These are phyloP conservation scores for Notocelia uddmanniana DNA, from an alignment of 2,888 invertebrate genomes.

Conservation along the genomic window DNA sequence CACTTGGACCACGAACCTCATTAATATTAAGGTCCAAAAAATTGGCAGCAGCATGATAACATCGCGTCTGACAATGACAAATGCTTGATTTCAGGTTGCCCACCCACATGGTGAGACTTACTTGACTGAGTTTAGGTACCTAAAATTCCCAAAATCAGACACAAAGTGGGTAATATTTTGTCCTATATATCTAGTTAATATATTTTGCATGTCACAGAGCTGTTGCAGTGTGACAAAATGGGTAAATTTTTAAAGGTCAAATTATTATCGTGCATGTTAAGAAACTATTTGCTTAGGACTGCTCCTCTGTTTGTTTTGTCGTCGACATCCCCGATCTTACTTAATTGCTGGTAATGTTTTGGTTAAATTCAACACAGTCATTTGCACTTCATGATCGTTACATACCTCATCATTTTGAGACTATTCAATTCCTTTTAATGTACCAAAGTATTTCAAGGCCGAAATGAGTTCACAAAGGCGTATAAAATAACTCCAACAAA, in stretches of 20 bases:
- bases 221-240: background rate
- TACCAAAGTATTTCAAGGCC: background rate
- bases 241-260: background rate
- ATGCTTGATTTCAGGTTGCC: constrained; percentile 14
- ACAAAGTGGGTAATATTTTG: background rate
- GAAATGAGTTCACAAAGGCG: constrained; percentile 1
- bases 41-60: constrained; percentile 19
- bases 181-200: too few species aligned
- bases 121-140: background rate
- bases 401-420: background rate
- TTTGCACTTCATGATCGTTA: background rate
- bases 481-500: constrained; percentile 24
- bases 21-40: constrained; percentile 20
- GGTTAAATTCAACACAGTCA: background rate
- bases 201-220: background rate
- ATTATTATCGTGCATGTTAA: background rate
- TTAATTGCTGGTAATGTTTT: background rate
- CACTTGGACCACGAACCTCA: constrained; percentile 12
- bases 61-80: constrained; percentile 30
- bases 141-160: background rate
- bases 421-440: background rate
- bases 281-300: background rate
- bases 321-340: background rate
- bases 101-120: constrained; percentile 6
- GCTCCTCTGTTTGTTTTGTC: background rate